These are phyloP conservation scores for Cenopis cana DNA, from an alignment of 2,888 invertebrate species.

Conservation along the genomic window DNA sequence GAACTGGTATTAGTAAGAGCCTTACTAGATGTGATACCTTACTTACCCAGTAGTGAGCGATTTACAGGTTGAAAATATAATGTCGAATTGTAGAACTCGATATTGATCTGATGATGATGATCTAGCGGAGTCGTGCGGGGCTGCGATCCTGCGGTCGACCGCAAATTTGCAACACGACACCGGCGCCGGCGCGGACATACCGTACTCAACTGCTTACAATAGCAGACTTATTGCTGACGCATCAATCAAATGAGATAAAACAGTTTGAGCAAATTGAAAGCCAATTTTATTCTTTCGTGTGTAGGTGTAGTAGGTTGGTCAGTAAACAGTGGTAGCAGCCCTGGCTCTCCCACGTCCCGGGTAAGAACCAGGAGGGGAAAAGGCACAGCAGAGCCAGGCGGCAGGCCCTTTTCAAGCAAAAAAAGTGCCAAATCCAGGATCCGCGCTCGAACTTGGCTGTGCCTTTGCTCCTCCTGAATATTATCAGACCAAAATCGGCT, in stretches of 20 bases:
- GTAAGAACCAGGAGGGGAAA: no score
- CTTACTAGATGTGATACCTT: neutral
- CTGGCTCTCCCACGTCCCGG: no score
- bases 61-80: neutral
- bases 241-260: neutral
- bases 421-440: no score
- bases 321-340: no score
- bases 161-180: conserved; percentile 17
- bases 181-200: neutral
- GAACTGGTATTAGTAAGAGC: neutral
- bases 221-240: neutral
- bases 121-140: conserved; percentile 2
- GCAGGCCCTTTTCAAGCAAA: no score
- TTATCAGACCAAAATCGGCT: no score
- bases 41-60: neutral
- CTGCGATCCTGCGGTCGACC: conserved; percentile 17
- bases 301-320: no score
- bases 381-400: no score
- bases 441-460: no score
- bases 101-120: conserved; percentile 5
- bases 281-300: no score
- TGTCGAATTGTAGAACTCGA: neutral
- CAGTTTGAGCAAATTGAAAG: neutral
- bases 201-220: neutral
- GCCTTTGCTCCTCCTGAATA: no score